These are phyloP conservation scores for Apamea monoglypha DNA, from an alignment of 2,888 invertebrate species.

Conservation along the genomic window DNA sequence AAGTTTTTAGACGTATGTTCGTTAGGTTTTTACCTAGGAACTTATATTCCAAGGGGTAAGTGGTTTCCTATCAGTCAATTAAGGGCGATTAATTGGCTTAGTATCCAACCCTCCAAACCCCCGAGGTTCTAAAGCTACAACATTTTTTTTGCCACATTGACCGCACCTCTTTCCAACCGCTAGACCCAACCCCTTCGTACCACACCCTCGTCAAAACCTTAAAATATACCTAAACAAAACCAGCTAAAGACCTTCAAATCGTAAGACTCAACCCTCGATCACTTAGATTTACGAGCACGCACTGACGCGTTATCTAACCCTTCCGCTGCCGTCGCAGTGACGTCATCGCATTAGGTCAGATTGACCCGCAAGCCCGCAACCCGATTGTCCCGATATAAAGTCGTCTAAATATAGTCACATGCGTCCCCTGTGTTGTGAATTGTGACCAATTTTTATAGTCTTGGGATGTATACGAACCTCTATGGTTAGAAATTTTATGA, in stretches of 20 bases:
- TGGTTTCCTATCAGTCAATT: background rate
- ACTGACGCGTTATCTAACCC: slow-evolving; percentile 64
- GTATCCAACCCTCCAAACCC: background rate
- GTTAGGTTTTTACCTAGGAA: background rate
- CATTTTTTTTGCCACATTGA: background rate
- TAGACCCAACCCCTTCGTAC: background rate
- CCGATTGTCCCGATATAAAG: slow-evolving; percentile 74
- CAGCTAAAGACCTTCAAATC: slow-evolving; percentile 47
- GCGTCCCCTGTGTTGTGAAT: slow-evolving; percentile 56
- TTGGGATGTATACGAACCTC: slow-evolving; percentile 13
- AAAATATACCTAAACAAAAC: slow-evolving; percentile 20
- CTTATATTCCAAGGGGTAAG: background rate
- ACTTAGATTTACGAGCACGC: slow-evolving; percentile 62
- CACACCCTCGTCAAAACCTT: slow-evolving; percentile 24
- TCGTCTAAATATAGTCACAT: slow-evolving; percentile 74
- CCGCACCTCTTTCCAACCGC: slow-evolving; percentile 5
- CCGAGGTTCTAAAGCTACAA: background rate
- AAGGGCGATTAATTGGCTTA: background rate
- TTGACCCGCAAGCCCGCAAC: slow-evolving; percentile 75
- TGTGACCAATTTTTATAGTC: slow-evolving; percentile 17
- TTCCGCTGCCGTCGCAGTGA: slow-evolving; percentile 66
- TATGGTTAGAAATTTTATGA: background rate
- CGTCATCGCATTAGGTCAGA: slow-evolving; percentile 78
- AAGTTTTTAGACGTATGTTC: background rate
- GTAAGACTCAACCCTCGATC: slow-evolving; percentile 54